These are phyloP conservation scores for Lontra canadensis DNA, from an alignment of 2,113 vertebrate species.

Conservation along the genomic window DNA sequence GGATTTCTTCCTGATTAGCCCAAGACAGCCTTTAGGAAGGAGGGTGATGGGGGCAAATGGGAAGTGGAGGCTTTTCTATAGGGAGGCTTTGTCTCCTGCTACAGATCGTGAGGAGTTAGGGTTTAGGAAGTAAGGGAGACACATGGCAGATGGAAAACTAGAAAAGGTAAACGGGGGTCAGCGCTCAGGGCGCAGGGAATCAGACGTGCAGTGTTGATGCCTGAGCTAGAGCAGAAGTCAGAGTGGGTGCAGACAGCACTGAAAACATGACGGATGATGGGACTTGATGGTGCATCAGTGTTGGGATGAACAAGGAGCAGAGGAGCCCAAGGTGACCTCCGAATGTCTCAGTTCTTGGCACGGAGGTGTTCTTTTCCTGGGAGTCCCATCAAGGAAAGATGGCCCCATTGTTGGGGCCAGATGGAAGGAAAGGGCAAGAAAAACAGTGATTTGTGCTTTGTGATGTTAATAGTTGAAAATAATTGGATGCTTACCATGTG, in stretches of 20 bases:
- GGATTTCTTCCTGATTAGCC: neutral
- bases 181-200: neutral
- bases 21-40: neutral
- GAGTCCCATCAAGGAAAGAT: neutral
- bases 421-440: neutral
- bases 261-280: neutral
- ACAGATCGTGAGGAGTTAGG: too few species aligned
- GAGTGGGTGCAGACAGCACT: neutral
- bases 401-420: neutral
- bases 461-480: neutral
- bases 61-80: neutral
- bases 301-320: neutral
- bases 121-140: neutral
- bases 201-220: neutral
- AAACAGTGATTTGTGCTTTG: neutral
- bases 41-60: neutral
- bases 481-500: neutral
- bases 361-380: neutral
- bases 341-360: neutral
- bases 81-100: neutral
- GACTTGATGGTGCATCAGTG: neutral
- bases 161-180: neutral
- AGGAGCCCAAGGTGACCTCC: neutral
- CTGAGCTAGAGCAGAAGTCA: neutral
- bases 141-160: neutral